Base-by-base conservation (phyloP, 1,140 invertebrate species). In the Drosophila ficusphila region DNA sequence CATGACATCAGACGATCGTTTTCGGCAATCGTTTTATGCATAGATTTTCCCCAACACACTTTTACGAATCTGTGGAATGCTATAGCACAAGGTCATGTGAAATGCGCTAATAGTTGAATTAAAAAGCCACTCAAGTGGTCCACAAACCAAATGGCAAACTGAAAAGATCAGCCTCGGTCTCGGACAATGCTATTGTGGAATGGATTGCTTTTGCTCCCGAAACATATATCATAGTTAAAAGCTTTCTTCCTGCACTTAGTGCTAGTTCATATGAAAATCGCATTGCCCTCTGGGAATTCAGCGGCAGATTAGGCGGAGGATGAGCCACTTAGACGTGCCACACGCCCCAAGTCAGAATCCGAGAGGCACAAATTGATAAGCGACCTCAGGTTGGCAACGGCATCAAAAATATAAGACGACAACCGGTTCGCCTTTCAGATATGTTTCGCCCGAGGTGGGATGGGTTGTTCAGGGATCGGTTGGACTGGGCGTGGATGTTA, bases 171-270 rank as follows among this genome's bases (percentile, higher is more conserved):
- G 68, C 53, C 44, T 33, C n/a, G 47, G 39, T 56, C 29, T 11
- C 54, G 44, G 29, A 72, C 70, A 73, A 73, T 61, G 49, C 19
- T 16, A 48, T 42, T 49, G 29, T 57, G 48, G 6, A 34, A 44
- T 41, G 16, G 33, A 67, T 42, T 31, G 46, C 27, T 52, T 36
- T 42, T 31, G 46, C 27, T 52, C 39, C 38, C 44, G 51, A 57
- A 49, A 51, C 3, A 31, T 41, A 65, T 60, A 65, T 77, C 52
- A 79, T 75, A 48, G 70, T 88, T 88, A 44, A 88, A 88, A 78
- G 82, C 77, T 78, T 82, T 88, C 82, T 78, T 88, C 82, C 82
- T 88, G 82, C 82, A 64, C 62, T 88, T 88, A 83, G 74, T 38
- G 53, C 52, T 70, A 60, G 76, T 67, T 65, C 53, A 65, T 33